Base-by-base conservation (phyloP, 2,888 invertebrate genomes). In the Tanytarsus gracilentus region DNA sequence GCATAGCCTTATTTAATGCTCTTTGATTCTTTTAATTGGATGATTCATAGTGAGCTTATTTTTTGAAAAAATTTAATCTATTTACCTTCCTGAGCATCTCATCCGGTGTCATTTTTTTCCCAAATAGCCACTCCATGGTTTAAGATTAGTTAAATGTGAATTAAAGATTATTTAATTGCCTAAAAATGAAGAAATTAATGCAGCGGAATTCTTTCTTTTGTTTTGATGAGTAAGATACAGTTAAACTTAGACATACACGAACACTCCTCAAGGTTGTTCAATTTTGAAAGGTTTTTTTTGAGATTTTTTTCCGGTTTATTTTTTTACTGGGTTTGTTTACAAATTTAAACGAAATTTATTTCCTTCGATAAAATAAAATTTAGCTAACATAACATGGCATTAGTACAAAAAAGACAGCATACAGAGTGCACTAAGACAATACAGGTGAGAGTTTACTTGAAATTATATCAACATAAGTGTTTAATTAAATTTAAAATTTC, bases 1-100 rank as follows among this genome's bases (percentile, higher is more conserved):
- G 80, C 89, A 98, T 96, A 0, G 99, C 98, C 77, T 95, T 96
- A 74, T 94, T 98, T 40, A 99, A 77, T 1, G 98, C 96, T 62
- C 99, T 81, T 75, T 99, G 98, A 77, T 99, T 99, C 75, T 58
- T 16, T n/a, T n/a, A 49, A 44, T 26, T 53, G 18, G 18, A 51
- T 30, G 33, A 21, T 36, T 9, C 25, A 39, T 36, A 9, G 21
- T 44, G 27, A 16, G 9, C 25, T 18, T 21, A 9, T 18, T 11
- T 23, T 23, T 14, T 39, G 11, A 18, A 8, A 8, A 11, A 49
- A 26, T 49, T 27, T 27, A 26, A 14, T n/a, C n/a, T n/a, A 25
- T 16, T n/a, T 16, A 58, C 58, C 58, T 99, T 96, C 62, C 97
- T 82, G 65, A 99, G 81, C 90, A 99, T 87, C 77, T 99, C 97